Percentiles rank a stretch among this genome's conserved stretches.
Conservation (phyloP, 2,113 vertebrate species). For the Emydocephalus ijimae region DNA sequence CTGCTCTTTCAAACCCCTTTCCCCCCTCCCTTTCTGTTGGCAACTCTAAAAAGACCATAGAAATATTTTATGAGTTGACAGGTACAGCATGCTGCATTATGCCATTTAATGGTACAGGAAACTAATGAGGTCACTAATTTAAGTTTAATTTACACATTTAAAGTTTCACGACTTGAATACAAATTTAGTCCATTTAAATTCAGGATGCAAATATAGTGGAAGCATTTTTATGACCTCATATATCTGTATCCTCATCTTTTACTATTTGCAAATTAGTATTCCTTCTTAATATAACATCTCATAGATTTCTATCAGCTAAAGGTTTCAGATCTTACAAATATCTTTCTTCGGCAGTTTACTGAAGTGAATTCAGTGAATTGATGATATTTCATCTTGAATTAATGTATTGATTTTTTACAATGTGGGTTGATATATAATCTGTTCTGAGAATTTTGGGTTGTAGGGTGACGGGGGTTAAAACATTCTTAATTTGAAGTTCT, state of each 20-base stretch:
- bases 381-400: neutral
- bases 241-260: neutral
- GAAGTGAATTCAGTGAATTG: no score
- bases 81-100: neutral
- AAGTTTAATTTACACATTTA: neutral
- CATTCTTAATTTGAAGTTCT: neutral
- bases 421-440: neutral
- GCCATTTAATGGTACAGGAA: neutral
- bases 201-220: neutral
- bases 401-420: neutral
- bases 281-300: neutral
- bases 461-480: neutral
- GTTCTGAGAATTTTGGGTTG: neutral
- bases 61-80: no score
- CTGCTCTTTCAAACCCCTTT: no score
- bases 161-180: neutral
- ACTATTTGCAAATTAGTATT: constrained; percentile 9
- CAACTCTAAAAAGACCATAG: no score
- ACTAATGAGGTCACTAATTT: constrained; percentile 21
- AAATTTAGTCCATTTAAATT: neutral
- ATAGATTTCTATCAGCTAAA: neutral
- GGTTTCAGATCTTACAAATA: neutral
- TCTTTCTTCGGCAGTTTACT: neutral
- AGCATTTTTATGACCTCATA: neutral
- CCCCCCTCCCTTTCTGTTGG: no score